phyloP scores from a whole-genome alignment of 2,888 invertebrate genomes.

The Heliconius hortense region DNA sequence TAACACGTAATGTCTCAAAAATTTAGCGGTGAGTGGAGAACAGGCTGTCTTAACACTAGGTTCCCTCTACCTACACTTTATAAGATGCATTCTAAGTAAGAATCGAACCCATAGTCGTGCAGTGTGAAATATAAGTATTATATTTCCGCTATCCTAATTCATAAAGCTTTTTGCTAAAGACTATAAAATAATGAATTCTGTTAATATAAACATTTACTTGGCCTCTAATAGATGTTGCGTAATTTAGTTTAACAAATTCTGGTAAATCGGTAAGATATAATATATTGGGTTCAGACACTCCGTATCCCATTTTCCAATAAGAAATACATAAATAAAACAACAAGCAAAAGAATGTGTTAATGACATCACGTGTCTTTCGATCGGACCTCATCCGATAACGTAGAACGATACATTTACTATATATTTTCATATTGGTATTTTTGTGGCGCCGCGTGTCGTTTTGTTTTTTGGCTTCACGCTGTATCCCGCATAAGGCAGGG shows the following conservation, averaged over 20 bases:
- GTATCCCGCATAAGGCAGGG: no score
- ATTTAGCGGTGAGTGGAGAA: no score
- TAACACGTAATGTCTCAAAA: no score
- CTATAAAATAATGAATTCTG: background rate
- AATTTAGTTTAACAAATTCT: background rate
- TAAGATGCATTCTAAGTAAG: background rate
- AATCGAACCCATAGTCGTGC: no score
- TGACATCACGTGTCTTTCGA: background rate
- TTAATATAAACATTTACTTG: slow-evolving; percentile 20
- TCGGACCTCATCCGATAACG: background rate
- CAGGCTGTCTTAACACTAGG: no score
- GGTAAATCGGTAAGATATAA: background rate
- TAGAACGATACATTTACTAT: background rate
- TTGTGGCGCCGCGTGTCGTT: background rate
- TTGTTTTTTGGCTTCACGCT: background rate
- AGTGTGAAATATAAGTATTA: background rate
- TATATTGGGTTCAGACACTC: background rate
- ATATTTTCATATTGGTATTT: background rate
- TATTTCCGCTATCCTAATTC: no score
- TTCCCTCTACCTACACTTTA: no score
- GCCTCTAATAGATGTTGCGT: background rate
- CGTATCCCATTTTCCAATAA: background rate
- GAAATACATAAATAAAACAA: background rate
- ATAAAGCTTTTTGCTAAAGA: background rate
- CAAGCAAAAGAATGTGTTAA: background rate